A percentile compares a stretch with the other conserved stretches of the same genome.
Evolutionary conservation across 2,888 invertebrate genomes (phyloP).

Genomic region (Capitulum mitella): DNA sequence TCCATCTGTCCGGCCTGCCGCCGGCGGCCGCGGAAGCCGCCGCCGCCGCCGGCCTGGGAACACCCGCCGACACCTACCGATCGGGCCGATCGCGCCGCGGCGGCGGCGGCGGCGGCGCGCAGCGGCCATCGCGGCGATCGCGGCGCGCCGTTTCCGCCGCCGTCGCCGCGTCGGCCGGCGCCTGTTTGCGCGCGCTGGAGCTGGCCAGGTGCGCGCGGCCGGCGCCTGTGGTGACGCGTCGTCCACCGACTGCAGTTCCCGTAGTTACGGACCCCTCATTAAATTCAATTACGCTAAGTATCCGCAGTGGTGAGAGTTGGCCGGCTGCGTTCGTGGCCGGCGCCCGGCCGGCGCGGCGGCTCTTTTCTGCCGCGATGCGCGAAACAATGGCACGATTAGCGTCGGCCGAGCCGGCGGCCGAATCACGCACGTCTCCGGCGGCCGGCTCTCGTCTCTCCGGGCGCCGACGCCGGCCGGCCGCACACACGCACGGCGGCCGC

Average conservation of each 20-base stretch:
- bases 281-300: conserved; percentile 21
- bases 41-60: background rate
- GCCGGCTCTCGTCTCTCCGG: too few species aligned
- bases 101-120: background rate
- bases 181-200: too few species aligned
- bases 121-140: background rate
- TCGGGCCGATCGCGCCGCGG: background rate
- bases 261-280: conserved; percentile 16
- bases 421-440: background rate
- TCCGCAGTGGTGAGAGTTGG: background rate
- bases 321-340: background rate
- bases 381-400: conserved; percentile 2
- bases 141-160: background rate
- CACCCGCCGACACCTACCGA: background rate
- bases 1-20: background rate
- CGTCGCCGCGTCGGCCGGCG: too few species aligned
- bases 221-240: too few species aligned
- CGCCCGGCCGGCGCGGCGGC: background rate
- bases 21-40: background rate
- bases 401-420: background rate
- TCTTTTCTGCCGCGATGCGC: background rate
- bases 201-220: too few species aligned
- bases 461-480: too few species aligned
- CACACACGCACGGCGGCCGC: background rate
- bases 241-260: background rate